Base-by-base conservation (phyloP, 2,113 vertebrate genomes). In the Scatophagus argus region DNA sequence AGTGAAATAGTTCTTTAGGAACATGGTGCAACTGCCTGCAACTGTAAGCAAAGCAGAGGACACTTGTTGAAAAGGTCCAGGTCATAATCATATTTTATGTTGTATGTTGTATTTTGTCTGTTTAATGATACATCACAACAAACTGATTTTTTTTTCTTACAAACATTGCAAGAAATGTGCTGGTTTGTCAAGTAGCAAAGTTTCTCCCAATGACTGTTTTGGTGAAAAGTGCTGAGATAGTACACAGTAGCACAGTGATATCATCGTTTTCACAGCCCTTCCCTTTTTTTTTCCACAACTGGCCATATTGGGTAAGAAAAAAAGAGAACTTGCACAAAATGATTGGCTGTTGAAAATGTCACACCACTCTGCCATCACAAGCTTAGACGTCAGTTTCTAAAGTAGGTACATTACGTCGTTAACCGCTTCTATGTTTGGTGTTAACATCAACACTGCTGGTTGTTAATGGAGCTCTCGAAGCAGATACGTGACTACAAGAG, bases 281-380 rank as follows among this genome's bases (percentile, higher is more conserved):
- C 49, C 34, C 27, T 44, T 32, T 6, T 23, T 14, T 54, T 6
- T 23, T 14, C 49, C 41, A 55, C 38, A 7, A 65, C 63, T 58
- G 52, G 39, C 58, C 77, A 52, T 62, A 82, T 83, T 83, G 51
- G 74, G 74, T 59, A 63, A 21, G 6, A 32, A 56, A 32, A 65
- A 44, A 64, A 44, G 5, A n/a, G 13, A 46, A 27, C 27, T 17
- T 1, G 23, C 9, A 2, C 8, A 10, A 61, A 49, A 60, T 16
- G 84, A 92, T 88, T 92, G 86, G 90, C 74, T 59, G 63, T 2
- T 6, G 34, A 76, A 79, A 74, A 82, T 90, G 91, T 93, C 90
- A 86, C 76, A 27, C 91, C 90, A 90, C 68, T 49, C 58, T 31
- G 58, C 16, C 58, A 68, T 91, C 89, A 88, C 68, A 43, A 11